These are phyloP conservation scores for Poecilia gillii DNA, from an alignment of 2,797 vertebrate genomes.

Conservation along the genomic window DNA sequence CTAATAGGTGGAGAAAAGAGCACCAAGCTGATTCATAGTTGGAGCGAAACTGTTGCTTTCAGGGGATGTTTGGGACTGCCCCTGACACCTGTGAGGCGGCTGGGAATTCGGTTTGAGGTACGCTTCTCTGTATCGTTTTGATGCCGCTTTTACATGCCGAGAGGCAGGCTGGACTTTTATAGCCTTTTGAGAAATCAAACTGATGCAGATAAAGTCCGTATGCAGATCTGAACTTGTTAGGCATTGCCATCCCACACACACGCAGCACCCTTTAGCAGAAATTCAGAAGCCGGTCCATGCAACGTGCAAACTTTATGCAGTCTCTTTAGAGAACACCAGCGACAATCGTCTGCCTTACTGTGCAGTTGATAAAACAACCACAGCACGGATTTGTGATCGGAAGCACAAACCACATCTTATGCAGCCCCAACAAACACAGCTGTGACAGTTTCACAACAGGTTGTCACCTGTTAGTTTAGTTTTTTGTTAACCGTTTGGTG, in stretches of 20 bases:
- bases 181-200: constrained; percentile 41
- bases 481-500: background rate
- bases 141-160: constrained; percentile 21
- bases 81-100: constrained; percentile 44
- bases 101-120: constrained; percentile 51
- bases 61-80: constrained; percentile 55
- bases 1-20: constrained; percentile 1
- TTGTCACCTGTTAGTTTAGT: background rate
- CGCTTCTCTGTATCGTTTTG: constrained; percentile 39
- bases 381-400: background rate
- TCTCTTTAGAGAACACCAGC: background rate
- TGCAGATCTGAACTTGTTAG: background rate
- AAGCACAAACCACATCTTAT: background rate
- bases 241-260: background rate
- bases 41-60: constrained; percentile 30
- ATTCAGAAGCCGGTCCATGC: background rate
- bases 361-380: background rate
- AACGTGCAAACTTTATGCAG: background rate
- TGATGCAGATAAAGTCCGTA: constrained; percentile 9
- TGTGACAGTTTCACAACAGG: background rate
- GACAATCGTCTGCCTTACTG: background rate
- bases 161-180: constrained; percentile 42
- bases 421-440: constrained; percentile 7
- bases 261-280: background rate
- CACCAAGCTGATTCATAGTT: constrained; percentile 46